These are phyloP conservation scores for Scaptodrosophila lebanonensis DNA, from an alignment of 1,140 invertebrate species.

Conservation along the genomic window DNA sequence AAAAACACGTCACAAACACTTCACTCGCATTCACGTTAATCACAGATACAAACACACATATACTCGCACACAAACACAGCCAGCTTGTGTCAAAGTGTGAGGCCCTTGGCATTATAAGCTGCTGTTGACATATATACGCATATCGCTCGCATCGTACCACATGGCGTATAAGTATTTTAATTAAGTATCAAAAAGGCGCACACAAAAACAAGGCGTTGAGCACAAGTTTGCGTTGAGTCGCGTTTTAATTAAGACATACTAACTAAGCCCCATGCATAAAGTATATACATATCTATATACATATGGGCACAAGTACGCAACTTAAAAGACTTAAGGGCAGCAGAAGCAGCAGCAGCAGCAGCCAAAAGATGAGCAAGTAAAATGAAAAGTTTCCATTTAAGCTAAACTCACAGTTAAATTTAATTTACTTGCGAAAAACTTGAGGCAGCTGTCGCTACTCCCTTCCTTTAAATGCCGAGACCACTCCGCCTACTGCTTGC, in stretches of 20 bases:
- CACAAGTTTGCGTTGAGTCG: constrained; percentile 52
- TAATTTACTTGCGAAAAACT: constrained; percentile 69
- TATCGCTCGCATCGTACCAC: constrained; percentile 47
- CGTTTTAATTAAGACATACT: constrained; percentile 71
- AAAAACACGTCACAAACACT: too few species aligned
- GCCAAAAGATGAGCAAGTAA: constrained; percentile 3
- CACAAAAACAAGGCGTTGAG: constrained; percentile 37
- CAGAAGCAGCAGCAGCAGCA: neutral
- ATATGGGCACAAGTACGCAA: neutral
- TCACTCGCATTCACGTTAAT: too few species aligned
- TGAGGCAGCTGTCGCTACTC: constrained; percentile 52
- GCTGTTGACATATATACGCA: constrained; percentile 64
- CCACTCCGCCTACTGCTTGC: too few species aligned
- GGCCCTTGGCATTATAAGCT: constrained; percentile 38
- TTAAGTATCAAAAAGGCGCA: constrained; percentile 65
- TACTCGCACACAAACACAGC: neutral
- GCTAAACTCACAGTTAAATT: constrained; percentile 67
- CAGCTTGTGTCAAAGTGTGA: constrained; percentile 26
- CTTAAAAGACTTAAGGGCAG: neutral
- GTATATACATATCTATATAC: too few species aligned
- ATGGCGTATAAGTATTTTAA: constrained; percentile 75
- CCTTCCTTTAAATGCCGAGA: too few species aligned
- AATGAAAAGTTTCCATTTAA: constrained; percentile 68
- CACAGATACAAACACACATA: constrained; percentile 18
- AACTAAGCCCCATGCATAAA: constrained; percentile 46